Conservation (phyloP, 2,113 vertebrate genomes). For the Lonchura striata region DNA sequence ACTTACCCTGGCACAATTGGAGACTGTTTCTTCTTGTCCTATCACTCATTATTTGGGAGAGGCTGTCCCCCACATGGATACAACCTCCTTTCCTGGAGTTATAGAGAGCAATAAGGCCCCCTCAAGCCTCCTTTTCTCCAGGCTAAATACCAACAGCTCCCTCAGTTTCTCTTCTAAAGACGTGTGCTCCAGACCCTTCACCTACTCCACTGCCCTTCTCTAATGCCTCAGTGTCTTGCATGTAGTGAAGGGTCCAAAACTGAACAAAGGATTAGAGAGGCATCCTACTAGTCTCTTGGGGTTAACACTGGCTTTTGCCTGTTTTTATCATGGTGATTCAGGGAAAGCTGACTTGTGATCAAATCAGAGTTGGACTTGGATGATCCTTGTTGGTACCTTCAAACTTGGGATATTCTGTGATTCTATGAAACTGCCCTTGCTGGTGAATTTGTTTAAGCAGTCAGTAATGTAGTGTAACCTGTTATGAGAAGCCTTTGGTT, state of each 20-base stretch:
- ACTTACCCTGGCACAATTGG: neutral
- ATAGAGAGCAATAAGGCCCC: neutral
- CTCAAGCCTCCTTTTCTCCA: neutral
- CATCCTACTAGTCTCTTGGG: neutral
- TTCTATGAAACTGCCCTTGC: neutral
- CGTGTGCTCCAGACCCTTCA: neutral
- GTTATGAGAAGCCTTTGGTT: neutral
- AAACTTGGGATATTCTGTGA: neutral
- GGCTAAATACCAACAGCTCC: neutral
- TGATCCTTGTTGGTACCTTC: neutral
- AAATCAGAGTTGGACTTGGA: neutral
- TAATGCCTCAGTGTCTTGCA: neutral
- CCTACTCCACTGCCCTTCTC: no score
- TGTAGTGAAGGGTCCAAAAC: neutral
- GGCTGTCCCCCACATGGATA: neutral
- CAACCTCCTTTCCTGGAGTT: neutral
- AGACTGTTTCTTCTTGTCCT: neutral
- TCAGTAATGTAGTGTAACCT: rapidly evolving
- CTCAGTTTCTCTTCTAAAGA: neutral
- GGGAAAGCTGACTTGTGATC: neutral
- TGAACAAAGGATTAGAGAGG: neutral
- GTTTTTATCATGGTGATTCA: neutral
- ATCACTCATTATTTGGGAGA: neutral
- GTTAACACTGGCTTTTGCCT: neutral
- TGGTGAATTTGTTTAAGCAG: neutral